Percentiles rank a stretch among this genome's conserved stretches.
Evolutionary conservation across 1,140 invertebrate species (phyloP).

Genomic region (Lutraria rhynchaena): DNA sequence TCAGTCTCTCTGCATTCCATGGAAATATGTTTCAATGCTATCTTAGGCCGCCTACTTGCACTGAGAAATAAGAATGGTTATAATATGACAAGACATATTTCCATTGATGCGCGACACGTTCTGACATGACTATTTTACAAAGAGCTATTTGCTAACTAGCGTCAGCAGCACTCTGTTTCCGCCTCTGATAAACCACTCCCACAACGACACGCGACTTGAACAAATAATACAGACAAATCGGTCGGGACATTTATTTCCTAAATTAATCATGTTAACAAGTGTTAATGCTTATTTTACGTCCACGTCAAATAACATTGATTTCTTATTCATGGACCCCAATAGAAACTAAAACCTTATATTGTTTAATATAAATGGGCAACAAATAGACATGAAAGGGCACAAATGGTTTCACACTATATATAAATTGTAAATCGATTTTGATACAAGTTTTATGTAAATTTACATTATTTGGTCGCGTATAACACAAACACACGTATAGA

Average conservation of each 20-base stretch:
- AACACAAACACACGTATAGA: too few species aligned
- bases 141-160: too few species aligned
- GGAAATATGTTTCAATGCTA: too few species aligned
- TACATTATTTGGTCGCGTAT: conserved; percentile 15
- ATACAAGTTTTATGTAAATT: conserved; percentile 56
- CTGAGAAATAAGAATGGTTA: too few species aligned
- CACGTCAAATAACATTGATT: conserved; percentile 38
- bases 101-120: too few species aligned
- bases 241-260: conserved; percentile 14
- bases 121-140: too few species aligned
- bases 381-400: conserved; percentile 25
- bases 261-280: neutral
- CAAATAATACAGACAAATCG: conserved; percentile 17
- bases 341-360: conserved; percentile 35
- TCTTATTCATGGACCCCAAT: conserved; percentile 50
- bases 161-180: too few species aligned
- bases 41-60: too few species aligned
- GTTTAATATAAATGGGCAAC: conserved; percentile 51
- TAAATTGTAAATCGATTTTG: conserved; percentile 52
- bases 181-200: neutral
- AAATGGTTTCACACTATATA: conserved; percentile 52
- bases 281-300: conserved; percentile 1
- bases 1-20: too few species aligned
- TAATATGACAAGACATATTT: too few species aligned
- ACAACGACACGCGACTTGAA: conserved; percentile 35